These are phyloP conservation scores for Lagocephalus sceleratus DNA, from an alignment of 2,797 vertebrate genomes.

Conservation along the genomic window DNA sequence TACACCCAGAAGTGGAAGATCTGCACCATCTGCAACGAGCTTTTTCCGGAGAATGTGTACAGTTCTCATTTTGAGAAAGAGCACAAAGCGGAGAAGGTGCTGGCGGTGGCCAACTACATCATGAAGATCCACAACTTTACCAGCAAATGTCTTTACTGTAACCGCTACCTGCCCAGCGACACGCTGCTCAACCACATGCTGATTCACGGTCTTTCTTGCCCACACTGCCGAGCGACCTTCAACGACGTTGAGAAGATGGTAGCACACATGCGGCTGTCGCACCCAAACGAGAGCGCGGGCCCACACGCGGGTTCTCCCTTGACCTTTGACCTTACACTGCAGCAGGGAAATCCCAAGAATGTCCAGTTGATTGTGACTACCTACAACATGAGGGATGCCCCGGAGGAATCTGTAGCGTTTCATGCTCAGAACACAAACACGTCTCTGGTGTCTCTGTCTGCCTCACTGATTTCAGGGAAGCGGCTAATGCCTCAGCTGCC, in stretches of 20 bases:
- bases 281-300: conserved; percentile 89
- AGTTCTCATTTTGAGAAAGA: conserved; percentile 98
- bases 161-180: conserved; percentile 96
- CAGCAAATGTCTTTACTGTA: conserved; percentile 99
- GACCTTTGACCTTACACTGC: conserved; percentile 96
- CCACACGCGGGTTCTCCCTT: conserved; percentile 93
- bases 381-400: conserved; percentile 94
- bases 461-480: conserved; percentile 57
- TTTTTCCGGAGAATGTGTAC: conserved; percentile 98
- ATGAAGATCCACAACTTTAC: conserved; percentile 99
- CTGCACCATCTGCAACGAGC: conserved; percentile 98
- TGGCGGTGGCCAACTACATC: conserved; percentile 97
- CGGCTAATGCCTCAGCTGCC: conserved; percentile 64
- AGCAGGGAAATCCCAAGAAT: conserved; percentile 97
- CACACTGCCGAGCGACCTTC: conserved; percentile 94
- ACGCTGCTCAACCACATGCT: conserved; percentile 97
- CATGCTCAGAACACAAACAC: conserved; percentile 87
- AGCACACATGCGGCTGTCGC: conserved; percentile 91
- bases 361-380: conserved; percentile 96
- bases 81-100: conserved; percentile 98
- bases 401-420: conserved; percentile 94
- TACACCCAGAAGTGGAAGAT: conserved; percentile 99
- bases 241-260: conserved; percentile 99
- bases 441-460: conserved; percentile 65
- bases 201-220: conserved; percentile 95